phyloP scores from a whole-genome alignment of 1,140 invertebrate genomes.

The Drosophila murphyi region DNA sequence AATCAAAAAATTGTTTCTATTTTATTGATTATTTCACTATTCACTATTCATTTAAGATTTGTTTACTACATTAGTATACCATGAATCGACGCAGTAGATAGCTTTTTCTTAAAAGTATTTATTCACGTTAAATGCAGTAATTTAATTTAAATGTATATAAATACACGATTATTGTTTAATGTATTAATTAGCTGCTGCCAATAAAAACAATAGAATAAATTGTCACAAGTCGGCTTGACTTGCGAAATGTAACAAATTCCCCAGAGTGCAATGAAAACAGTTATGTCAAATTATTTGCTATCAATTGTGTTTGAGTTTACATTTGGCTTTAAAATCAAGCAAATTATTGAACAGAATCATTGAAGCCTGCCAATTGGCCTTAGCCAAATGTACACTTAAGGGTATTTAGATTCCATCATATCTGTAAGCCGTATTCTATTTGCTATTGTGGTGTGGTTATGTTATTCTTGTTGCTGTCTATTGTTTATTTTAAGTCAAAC shows the following conservation, averaged over 20 bases:
- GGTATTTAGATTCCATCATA: slow-evolving; percentile 18
- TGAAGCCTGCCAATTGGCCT: neutral
- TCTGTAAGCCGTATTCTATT: neutral
- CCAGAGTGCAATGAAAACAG: neutral
- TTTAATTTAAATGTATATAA: neutral
- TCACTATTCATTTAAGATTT: too few relatives aligned
- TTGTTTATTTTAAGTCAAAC: slow-evolving; percentile 75
- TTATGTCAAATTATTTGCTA: slow-evolving; percentile 9
- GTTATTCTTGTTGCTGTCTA: slow-evolving; percentile 40
- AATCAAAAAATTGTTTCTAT: too few relatives aligned
- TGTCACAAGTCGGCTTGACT: neutral
- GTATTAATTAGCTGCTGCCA: neutral
- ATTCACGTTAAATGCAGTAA: too few relatives aligned
- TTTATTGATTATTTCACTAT: too few relatives aligned
- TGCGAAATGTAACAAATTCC: neutral
- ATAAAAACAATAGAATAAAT: neutral
- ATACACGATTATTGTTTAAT: neutral
- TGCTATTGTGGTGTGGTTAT: slow-evolving; percentile 14
- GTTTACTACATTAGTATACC: too few relatives aligned
- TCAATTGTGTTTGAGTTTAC: neutral
- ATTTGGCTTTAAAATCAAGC: slow-evolving; percentile 3
- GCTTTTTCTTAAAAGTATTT: too few relatives aligned
- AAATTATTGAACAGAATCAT: neutral
- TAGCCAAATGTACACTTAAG: neutral
- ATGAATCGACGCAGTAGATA: too few relatives aligned